phyloP scores from a whole-genome alignment of 1,140 invertebrate species.

The Magallana angulata region DNA sequence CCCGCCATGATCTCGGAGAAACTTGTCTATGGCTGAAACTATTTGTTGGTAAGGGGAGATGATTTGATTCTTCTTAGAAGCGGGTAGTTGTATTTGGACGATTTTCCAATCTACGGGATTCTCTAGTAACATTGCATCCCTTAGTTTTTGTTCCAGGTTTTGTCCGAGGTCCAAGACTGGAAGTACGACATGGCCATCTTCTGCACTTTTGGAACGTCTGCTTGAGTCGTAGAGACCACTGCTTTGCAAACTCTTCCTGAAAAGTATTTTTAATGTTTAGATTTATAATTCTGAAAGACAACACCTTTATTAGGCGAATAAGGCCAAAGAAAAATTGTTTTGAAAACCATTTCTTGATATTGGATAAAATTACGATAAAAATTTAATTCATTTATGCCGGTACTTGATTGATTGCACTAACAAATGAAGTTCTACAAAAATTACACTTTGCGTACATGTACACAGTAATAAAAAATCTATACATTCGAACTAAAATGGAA shows the following conservation, averaged over 20 bases:
- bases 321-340: too few species aligned
- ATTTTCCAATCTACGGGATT: not conserved
- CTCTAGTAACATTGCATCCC: not conserved
- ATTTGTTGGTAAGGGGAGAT: conserved; percentile 59
- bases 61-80: conserved; percentile 58
- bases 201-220: not conserved
- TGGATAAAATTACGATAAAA: too few species aligned
- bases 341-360: too few species aligned
- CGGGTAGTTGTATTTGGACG: conserved; percentile 46
- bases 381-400: too few species aligned
- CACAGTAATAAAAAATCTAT: too few species aligned
- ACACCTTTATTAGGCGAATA: too few species aligned
- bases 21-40: conserved; percentile 38
- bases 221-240: not conserved
- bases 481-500: too few species aligned
- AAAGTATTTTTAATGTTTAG: not conserved
- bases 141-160: not conserved
- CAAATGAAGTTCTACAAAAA: too few species aligned
- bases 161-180: not conserved
- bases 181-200: not conserved
- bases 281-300: too few species aligned
- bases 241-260: not conserved
- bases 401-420: too few species aligned
- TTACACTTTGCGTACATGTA: too few species aligned
- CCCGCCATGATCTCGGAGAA: conserved; percentile 51